Evolutionary conservation across 2,113 vertebrate genomes (phyloP).

Genomic region (Prunella himalayana): DNA sequence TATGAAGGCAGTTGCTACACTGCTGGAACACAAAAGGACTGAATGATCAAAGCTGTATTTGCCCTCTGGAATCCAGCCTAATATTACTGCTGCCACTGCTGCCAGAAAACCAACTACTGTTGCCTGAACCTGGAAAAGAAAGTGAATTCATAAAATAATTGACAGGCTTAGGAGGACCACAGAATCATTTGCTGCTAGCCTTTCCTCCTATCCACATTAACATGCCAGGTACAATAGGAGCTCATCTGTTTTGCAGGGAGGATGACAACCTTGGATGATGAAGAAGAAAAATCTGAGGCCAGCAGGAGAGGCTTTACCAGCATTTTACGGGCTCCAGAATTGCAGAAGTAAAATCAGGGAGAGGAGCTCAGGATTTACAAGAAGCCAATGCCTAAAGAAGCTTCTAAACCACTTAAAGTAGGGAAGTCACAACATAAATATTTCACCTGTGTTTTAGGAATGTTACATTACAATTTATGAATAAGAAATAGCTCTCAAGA

Average conservation of each 20-base stretch:
- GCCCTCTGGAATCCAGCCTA: slow-evolving; percentile 96
- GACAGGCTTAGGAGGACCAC: neutral
- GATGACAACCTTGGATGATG: neutral
- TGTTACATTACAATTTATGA: neutral
- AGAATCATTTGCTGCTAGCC: neutral
- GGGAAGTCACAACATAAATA: neutral
- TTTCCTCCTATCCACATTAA: neutral
- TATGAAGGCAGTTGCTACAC: slow-evolving; percentile 94
- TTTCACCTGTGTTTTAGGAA: neutral
- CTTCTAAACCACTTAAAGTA: neutral
- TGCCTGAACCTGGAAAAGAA: slow-evolving; percentile 85
- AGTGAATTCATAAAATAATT: neutral
- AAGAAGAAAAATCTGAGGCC: neutral
- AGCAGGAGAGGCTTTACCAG: neutral
- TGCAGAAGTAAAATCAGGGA: neutral
- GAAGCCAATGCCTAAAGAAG: neutral
- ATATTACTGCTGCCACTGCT: slow-evolving; percentile 87
- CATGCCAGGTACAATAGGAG: neutral
- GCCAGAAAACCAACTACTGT: slow-evolving; percentile 96
- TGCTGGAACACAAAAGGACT: slow-evolving; percentile 90
- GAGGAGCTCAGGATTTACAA: neutral
- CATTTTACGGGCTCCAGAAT: neutral
- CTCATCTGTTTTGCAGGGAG: neutral
- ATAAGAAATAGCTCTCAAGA: neutral
- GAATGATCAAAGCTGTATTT: slow-evolving; percentile 91